Evolutionary conservation across 53 echinoderm and acorn worm species (phyloP), one percentile per base, ranked within the genome.

Genomic region (Mesocentrotus franciscanus): DNA sequence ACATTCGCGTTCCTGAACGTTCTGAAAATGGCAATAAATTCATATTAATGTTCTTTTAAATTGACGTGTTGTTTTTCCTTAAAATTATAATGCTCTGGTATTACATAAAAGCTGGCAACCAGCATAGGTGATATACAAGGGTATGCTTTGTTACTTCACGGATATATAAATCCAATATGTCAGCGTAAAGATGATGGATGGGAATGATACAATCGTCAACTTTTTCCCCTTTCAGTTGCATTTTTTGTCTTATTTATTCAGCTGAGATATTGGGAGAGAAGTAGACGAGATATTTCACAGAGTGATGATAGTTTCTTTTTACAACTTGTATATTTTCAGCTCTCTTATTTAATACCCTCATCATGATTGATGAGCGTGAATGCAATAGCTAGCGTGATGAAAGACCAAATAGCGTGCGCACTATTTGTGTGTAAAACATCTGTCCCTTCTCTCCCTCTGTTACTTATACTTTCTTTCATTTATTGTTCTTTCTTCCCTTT

Each of bases 171-270:
- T 71, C 71, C 71, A 26, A 71, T 71, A 74, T 74, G 74, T 74
- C 74, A 74, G 30, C 32, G 32, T 74, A 10, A 30, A 5, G 8
- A 74, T 74, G 74, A 74, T 74, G 74, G 32, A 74, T 74, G 29
- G 29, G 14, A 11, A 74, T 32, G 74, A 74, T 32, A 32, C 81
- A 81, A 20, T 39, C 39, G 17, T 39, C 20, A 61, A 20, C 7
- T 39, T 42, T 36, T 36, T 42, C 18, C 39, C 16, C 42, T 39
- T 81, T 81, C 42, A 39, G 36, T 39, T 81, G 30, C 81, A 81
- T 39, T 81, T 18, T 79, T 72, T 36, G 81, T 39, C 17, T 36
- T 81, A 81, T 81, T 81, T 81, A 36, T 81, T 81, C 81, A 81
- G 81, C 36, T 81, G 81, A 81, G 81, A 20, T 39, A 81, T 36